Conservation (phyloP, 2,888 invertebrate genomes). For the Augochlorella aurata region DNA sequence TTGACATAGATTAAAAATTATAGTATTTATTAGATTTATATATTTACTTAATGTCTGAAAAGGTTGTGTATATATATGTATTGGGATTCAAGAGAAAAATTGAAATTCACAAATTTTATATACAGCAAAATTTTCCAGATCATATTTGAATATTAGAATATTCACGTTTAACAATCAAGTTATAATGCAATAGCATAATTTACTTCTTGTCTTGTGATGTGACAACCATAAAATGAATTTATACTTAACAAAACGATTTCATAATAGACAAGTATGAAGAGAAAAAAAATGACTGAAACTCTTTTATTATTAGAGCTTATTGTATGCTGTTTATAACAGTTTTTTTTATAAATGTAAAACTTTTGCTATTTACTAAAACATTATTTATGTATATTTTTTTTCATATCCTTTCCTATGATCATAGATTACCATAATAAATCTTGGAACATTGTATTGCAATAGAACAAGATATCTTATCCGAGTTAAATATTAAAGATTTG, state of each 20-base stretch:
- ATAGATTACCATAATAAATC: slow-evolving; percentile 13
- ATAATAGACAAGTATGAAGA: slow-evolving; percentile 27
- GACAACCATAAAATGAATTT: slow-evolving; percentile 28
- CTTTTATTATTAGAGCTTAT: slow-evolving; percentile 25
- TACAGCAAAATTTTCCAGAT: not conserved
- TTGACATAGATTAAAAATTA: slow-evolving; percentile 37
- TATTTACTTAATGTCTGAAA: slow-evolving; percentile 31
- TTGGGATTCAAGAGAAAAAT: slow-evolving; percentile 30
- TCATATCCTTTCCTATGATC: slow-evolving; percentile 31
- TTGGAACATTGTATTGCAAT: not conserved
- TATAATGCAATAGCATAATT: not conserved
- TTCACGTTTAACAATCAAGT: slow-evolving; percentile 14
- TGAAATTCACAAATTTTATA: slow-evolving; percentile 46
- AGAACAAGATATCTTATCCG: not conserved
- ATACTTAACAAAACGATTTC: slow-evolving; percentile 24
- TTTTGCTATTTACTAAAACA: slow-evolving; percentile 31
- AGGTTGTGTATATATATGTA: slow-evolving; percentile 51
- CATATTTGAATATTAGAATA: slow-evolving; percentile 14
- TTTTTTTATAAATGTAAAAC: slow-evolving; percentile 46
- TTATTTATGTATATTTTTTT: slow-evolving; percentile 45
- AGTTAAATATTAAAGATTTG: slow-evolving; percentile 9
- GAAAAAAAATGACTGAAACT: slow-evolving; percentile 42
- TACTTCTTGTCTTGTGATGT: slow-evolving; percentile 15
- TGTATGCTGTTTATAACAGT: slow-evolving; percentile 45
- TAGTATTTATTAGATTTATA: slow-evolving; percentile 52